Percentiles rank a stretch among this genome's conserved stretches.
Evolutionary conservation across 2,888 invertebrate species (phyloP).

Genomic region (Craniophora ligustri): DNA sequence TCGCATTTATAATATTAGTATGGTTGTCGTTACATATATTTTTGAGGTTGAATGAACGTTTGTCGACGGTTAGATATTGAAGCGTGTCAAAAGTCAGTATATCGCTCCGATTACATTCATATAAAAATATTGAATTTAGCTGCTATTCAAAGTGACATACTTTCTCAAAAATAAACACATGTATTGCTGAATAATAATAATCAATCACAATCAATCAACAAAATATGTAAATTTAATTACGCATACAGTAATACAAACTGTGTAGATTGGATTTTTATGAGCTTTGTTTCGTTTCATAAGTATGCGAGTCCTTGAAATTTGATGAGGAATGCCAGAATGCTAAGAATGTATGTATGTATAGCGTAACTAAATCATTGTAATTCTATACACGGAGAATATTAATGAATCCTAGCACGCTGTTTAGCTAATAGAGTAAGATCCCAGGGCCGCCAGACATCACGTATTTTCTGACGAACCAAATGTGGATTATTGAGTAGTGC

Average conservation of each 20-base stretch:
- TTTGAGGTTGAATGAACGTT: too few relatives aligned
- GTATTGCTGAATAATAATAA: neutral
- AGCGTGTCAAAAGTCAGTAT: constrained; percentile 38
- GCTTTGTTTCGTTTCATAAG: constrained; percentile 5
- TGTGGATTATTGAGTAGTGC: too few relatives aligned
- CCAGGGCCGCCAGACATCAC: too few relatives aligned
- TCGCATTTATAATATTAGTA: too few relatives aligned
- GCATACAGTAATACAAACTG: neutral
- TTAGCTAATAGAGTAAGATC: too few relatives aligned
- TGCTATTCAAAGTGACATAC: constrained; percentile 28
- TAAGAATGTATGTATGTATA: constrained; percentile 1
- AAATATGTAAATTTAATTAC: constrained; percentile 14
- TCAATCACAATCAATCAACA: too few relatives aligned
- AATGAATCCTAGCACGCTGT: neutral
- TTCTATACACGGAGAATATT: constrained; percentile 11
- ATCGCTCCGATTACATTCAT: constrained; percentile 21
- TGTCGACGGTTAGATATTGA: constrained; percentile 6
- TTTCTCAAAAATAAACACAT: constrained; percentile 9
- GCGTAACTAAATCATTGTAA: constrained; percentile 5
- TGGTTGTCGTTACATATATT: too few relatives aligned
- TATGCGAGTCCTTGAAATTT: constrained; percentile 1
- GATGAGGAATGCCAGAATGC: neutral
- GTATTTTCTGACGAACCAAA: too few relatives aligned
- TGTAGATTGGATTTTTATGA: constrained; percentile 18
- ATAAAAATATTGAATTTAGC: constrained; percentile 9